A percentile compares a stretch with the other conserved stretches of the same genome.
Conservation (phyloP, 2,888 invertebrate genomes). For the Drosophila diplacantha region DNA sequence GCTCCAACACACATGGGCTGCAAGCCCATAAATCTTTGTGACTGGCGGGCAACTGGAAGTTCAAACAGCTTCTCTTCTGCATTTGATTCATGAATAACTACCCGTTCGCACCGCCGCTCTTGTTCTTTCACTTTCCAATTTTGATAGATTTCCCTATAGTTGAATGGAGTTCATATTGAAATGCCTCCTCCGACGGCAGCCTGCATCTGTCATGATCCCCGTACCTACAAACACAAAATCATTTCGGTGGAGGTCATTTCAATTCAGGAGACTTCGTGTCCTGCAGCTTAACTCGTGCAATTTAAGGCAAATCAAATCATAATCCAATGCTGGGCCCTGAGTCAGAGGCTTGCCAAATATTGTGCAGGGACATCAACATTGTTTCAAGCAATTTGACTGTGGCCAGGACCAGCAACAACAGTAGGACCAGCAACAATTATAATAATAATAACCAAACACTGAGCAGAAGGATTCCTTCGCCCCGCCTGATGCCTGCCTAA, state of each 20-base stretch:
- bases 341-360: constrained; percentile 9
- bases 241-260: constrained; percentile 8
- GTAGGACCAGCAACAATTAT: constrained; percentile 45
- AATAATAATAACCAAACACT: constrained; percentile 44
- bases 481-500: constrained; percentile 57
- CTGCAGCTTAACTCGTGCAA: constrained; percentile 22
- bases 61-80: constrained; percentile 45
- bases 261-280: constrained; percentile 4
- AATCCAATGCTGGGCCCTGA: constrained; percentile 11
- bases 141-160: constrained; percentile 41
- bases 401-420: constrained; percentile 11
- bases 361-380: constrained; percentile 50
- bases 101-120: constrained; percentile 8
- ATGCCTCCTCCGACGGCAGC: constrained; percentile 9
- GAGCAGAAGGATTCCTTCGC: constrained; percentile 19
- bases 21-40: constrained; percentile 41
- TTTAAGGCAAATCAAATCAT: constrained; percentile 45
- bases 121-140: constrained; percentile 26
- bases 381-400: constrained; percentile 32
- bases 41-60: constrained; percentile 48
- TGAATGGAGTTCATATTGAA: constrained; percentile 36
- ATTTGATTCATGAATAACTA: constrained; percentile 48
- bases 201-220: constrained; percentile 18
- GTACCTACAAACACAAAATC: constrained; percentile 1
- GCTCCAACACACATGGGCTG: constrained; percentile 8